Conservation (phyloP, 2,888 invertebrate species). For the Marasmarcha lunaedactyla region DNA sequence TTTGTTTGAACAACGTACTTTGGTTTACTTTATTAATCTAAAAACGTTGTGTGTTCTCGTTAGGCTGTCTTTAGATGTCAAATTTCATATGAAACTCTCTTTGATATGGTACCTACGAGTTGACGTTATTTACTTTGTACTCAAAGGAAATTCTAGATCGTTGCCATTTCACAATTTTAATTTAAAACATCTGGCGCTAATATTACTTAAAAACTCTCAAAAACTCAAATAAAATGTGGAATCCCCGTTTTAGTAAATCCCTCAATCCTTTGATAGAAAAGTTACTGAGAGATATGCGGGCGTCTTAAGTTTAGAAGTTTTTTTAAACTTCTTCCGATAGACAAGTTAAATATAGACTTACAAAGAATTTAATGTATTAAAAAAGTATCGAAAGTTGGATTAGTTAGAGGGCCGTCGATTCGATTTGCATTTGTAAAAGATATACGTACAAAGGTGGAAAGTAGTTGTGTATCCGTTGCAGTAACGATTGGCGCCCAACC, state of each 20-base stretch:
- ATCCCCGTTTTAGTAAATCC: not conserved
- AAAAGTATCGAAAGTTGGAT: not conserved
- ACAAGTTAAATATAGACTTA: constrained; percentile 39
- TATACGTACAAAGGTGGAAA: not conserved
- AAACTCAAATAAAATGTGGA: not conserved
- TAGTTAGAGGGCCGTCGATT: not conserved
- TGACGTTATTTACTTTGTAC: no score
- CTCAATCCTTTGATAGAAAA: constrained; percentile 48
- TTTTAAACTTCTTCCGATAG: constrained; percentile 35
- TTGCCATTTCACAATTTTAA: no score
- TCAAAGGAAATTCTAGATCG: no score
- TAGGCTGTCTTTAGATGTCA: no score
- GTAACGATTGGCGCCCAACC: constrained; percentile 31
- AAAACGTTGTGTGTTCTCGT: no score
- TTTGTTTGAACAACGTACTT: no score
- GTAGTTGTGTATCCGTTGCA: constrained; percentile 5
- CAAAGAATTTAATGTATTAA: constrained; percentile 11
- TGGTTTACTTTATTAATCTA: no score
- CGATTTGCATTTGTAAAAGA: not conserved
- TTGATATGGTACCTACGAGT: no score
- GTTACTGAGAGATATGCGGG: constrained; percentile 51
- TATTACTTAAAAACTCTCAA: no score
- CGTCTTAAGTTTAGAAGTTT: constrained; percentile 34
- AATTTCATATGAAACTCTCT: no score
- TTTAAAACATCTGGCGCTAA: no score